These are phyloP conservation scores for Sebastes flavidus DNA, from an alignment of 2,797 vertebrate species.

Conservation along the genomic window DNA sequence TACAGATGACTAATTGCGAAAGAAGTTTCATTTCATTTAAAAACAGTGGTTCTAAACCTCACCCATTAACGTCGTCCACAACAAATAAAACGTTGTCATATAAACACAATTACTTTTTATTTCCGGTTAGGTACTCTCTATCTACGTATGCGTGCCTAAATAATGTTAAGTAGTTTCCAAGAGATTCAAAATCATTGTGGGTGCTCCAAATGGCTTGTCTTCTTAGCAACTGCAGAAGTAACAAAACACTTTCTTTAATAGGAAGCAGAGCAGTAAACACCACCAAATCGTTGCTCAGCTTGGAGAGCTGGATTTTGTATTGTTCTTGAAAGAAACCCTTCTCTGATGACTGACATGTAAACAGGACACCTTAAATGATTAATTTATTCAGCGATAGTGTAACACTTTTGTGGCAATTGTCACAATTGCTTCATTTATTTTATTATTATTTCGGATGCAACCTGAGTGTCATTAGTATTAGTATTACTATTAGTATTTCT, in stretches of 20 bases:
- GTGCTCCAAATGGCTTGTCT: background rate
- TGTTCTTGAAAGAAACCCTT: background rate
- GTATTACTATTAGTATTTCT: background rate
- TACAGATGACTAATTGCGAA: background rate
- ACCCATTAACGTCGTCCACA: background rate
- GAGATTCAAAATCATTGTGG: background rate
- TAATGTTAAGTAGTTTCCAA: background rate
- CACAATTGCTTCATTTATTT: background rate
- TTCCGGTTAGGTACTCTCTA: background rate
- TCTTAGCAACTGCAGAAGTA: background rate
- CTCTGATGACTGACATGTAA: background rate
- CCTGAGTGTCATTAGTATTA: background rate
- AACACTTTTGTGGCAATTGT: background rate
- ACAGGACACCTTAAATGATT: background rate
- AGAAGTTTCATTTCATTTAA: background rate
- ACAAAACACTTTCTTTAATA: background rate
- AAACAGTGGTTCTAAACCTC: background rate
- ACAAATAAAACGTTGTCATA: background rate
- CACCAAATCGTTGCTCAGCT: background rate
- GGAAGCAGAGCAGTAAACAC: background rate
- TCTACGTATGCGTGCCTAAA: background rate
- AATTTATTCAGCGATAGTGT: background rate
- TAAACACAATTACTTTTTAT: background rate
- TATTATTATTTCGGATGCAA: background rate
- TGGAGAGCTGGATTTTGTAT: background rate